phyloP scores from a whole-genome alignment of 2,113 vertebrate genomes.

The Ptyas mucosa region DNA sequence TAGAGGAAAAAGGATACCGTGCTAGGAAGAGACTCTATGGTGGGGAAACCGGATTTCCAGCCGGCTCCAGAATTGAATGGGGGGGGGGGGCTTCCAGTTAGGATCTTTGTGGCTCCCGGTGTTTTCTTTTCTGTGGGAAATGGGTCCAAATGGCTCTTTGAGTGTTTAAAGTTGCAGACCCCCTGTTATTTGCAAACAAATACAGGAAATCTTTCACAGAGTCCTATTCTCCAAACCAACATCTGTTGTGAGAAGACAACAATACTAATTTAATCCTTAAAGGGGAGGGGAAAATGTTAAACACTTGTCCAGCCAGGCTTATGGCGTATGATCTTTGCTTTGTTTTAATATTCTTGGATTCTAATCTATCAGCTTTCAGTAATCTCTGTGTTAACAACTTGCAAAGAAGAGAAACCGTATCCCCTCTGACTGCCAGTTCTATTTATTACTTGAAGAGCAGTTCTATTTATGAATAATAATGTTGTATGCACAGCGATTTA shows the following conservation, averaged over 20 bases:
- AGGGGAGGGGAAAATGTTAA: constrained; percentile 18
- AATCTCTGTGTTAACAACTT: constrained; percentile 38
- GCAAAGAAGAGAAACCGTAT: constrained; percentile 8
- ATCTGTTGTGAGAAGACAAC: constrained; percentile 1
- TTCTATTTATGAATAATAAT: constrained; percentile 49
- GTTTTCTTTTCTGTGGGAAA: too few relatives aligned
- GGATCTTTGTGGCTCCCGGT: too few relatives aligned
- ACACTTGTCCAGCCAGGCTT: not conserved
- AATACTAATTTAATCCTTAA: constrained; percentile 9
- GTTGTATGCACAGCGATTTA: constrained; percentile 22
- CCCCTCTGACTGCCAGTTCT: constrained; percentile 37
- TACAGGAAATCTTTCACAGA: constrained; percentile 18
- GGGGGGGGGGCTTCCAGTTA: too few relatives aligned
- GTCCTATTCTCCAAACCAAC: constrained; percentile 22
- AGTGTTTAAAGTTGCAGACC: too few relatives aligned
- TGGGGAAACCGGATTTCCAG: too few relatives aligned
- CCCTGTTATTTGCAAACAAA: not conserved
- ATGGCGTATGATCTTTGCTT: constrained; percentile 1
- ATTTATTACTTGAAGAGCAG: constrained; percentile 27
- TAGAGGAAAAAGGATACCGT: too few relatives aligned
- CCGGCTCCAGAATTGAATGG: too few relatives aligned
- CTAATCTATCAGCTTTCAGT: constrained; percentile 33
- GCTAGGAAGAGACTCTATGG: too few relatives aligned
- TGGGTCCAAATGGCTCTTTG: too few relatives aligned
- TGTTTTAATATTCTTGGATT: constrained; percentile 22